phyloP scores from a whole-genome alignment of 2,888 invertebrate species.

The Dolichopus griseipennis region DNA sequence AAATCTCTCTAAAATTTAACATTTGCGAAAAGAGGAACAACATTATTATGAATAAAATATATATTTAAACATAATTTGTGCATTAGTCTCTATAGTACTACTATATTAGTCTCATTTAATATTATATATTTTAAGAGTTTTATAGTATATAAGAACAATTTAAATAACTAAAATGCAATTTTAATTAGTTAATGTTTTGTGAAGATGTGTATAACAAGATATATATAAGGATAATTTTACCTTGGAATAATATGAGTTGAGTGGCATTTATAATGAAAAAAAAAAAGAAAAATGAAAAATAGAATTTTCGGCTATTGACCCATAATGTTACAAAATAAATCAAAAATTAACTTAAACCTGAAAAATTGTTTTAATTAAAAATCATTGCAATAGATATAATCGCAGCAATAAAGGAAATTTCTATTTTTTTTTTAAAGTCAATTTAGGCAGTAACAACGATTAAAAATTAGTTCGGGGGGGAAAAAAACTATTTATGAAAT shows the following conservation, averaged over 20 bases:
- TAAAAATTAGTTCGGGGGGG: too few relatives aligned
- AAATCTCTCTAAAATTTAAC: background rate
- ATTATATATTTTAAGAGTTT: constrained; percentile 1
- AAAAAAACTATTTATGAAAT: too few relatives aligned
- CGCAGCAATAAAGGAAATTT: too few relatives aligned
- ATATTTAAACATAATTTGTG: background rate
- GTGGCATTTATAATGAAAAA: background rate
- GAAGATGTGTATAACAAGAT: constrained; percentile 4
- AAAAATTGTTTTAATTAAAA: too few relatives aligned
- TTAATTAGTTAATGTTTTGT: constrained; percentile 5
- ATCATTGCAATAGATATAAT: too few relatives aligned
- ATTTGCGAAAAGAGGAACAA: background rate
- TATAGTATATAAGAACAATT: constrained; percentile 1
- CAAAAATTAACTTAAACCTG: background rate
- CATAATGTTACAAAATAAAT: background rate
- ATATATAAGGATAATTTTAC: background rate
- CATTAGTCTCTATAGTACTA: background rate
- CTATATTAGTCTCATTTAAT: constrained; percentile 1
- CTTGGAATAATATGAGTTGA: background rate
- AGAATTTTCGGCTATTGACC: background rate
- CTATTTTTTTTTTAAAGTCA: too few relatives aligned
- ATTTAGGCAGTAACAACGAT: too few relatives aligned
- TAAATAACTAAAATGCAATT: constrained; percentile 1
- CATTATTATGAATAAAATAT: background rate
- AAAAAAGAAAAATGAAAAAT: background rate